Base-by-base conservation (phyloP, 2,888 invertebrate species). In the Melanostoma scalare region DNA sequence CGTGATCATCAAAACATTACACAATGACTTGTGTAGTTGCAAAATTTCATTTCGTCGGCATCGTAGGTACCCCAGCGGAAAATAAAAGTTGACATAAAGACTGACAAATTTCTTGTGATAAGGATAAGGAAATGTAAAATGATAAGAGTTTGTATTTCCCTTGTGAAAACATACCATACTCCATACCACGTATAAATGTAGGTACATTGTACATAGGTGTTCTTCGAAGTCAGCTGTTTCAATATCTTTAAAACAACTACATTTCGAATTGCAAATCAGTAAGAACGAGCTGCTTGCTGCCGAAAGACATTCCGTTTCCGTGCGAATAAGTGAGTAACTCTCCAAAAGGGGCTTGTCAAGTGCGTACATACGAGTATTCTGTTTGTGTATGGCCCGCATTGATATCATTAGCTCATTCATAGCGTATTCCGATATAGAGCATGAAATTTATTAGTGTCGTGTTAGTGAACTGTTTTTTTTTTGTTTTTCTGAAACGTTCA, bases 301-400 rank as follows among this genome's bases (percentile, higher is more conserved):
- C 9, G 9, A 61, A 36, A 46, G 6, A 40, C 36, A 38, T 36
- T 58, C 33, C 1, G 44, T 46, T 38, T 63, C n/a, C 48, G 20
- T 36, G 30, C n/a, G 5, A 63, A 38, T 3, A 38, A n/a, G 63
- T 38, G 44, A 38, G 50, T 63, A 35, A 63, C 36, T 10, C 31
- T 3, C n/a, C n/a, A 5, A 63, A 63, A n/a, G 63, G 63, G 63
- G 63, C 63, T 63, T 63, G 63, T 38, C 63, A 38, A 38, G 33
- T 20, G 6, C 33, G 8, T 8, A n/a, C 9, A n/a, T 42, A 3
- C n/a, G 20, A 1, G 1, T 20, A 20, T 20, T 20, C 20, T 20
- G 20, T 20, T 20, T 20, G 20, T 20, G 20, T 20, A 20, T 20
- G 20, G 20, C 20, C 20, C 20, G 20, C 20, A 20, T 20, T 20